Evolutionary conservation across 2,113 vertebrate species (phyloP).

Genomic region (Tachycineta bicolor): DNA sequence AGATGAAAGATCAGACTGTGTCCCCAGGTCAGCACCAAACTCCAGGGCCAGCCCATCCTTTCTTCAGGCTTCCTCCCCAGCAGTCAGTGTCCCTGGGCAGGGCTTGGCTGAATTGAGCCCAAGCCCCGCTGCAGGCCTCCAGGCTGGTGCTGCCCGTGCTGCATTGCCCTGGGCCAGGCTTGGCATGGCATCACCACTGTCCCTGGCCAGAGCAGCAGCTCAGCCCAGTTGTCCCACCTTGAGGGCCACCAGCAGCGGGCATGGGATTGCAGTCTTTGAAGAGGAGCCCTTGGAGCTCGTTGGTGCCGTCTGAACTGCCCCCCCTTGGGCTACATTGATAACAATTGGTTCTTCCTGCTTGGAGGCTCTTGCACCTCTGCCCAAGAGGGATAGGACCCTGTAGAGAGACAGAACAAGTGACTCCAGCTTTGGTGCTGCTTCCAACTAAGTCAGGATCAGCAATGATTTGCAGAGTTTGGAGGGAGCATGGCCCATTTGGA

Average conservation of each 20-base stretch:
- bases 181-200: rapidly evolving
- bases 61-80: not conserved
- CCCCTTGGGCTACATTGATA: constrained; percentile 89
- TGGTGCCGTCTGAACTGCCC: constrained; percentile 80
- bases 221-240: constrained; percentile 61
- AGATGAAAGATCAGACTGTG: not conserved
- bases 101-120: not conserved
- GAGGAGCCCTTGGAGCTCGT: constrained; percentile 84
- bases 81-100: not conserved
- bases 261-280: constrained; percentile 78
- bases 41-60: not conserved
- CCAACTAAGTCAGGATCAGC: not conserved
- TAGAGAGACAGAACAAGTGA: constrained; percentile 57
- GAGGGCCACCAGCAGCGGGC: constrained; percentile 75
- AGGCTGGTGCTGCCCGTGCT: not conserved
- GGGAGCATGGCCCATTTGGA: not conserved
- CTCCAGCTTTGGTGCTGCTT: not conserved
- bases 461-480: not conserved
- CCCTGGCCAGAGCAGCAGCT: not conserved
- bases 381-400: constrained; percentile 75
- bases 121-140: not conserved
- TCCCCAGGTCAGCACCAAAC: not conserved
- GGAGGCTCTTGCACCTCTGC: constrained; percentile 84
- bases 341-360: constrained; percentile 92
- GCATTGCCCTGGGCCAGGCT: not conserved